Evolutionary conservation across 92 coral and sea anemone species (phyloP).

Genomic region (Porites lobata): DNA sequence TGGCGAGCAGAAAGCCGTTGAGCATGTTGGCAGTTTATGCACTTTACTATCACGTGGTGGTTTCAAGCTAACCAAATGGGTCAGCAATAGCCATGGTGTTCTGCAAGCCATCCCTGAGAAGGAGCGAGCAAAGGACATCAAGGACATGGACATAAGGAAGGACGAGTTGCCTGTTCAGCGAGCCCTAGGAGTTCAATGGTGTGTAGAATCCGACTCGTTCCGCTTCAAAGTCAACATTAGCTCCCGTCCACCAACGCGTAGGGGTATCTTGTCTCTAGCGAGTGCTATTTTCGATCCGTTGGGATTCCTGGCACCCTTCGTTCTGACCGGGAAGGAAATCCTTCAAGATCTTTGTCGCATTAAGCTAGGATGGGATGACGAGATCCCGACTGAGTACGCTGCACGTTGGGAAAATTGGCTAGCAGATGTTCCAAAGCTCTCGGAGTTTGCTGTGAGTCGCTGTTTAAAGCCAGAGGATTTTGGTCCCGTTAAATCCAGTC

Average conservation of each 20-base stretch:
- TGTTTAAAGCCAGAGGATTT: background rate
- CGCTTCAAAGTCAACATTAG: background rate
- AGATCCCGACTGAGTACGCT: background rate
- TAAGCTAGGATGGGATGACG: conserved; percentile 36
- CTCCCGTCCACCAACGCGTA: background rate
- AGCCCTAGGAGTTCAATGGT: conserved; percentile 40
- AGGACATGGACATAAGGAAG: background rate
- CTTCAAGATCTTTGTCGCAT: conserved; percentile 25
- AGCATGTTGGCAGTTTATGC: background rate
- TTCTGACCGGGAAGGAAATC: conserved; percentile 5
- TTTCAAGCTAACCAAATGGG: conserved; percentile 32
- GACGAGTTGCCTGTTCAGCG: background rate
- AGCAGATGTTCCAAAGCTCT: background rate
- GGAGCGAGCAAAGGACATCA: conserved; percentile 4
- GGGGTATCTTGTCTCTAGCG: conserved; percentile 1
- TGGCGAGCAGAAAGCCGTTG: background rate
- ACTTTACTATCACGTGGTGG: conserved; percentile 20
- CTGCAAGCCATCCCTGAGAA: conserved; percentile 2
- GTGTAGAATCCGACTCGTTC: background rate
- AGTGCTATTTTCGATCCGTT: conserved; percentile 11
- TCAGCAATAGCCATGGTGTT: conserved; percentile 26
- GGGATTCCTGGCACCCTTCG: conserved; percentile 18
- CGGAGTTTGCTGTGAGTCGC: background rate
- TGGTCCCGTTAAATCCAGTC: background rate
- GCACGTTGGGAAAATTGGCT: conserved; percentile 11